Percentiles rank a stretch among this genome's conserved stretches.
Conservation (phyloP, 2,888 invertebrate genomes). For the Noctua fimbriata region DNA sequence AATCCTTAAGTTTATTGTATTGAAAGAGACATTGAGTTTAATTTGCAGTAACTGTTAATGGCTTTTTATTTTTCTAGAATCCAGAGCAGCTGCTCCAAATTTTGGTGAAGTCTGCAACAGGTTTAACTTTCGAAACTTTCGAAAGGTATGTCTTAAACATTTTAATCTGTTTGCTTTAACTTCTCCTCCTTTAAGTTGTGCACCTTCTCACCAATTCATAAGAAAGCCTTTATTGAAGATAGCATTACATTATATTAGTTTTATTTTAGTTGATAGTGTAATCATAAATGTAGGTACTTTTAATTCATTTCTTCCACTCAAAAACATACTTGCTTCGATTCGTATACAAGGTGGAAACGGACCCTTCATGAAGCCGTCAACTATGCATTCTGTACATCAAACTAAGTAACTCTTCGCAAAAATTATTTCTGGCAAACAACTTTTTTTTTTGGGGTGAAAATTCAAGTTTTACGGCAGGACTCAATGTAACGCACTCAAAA, state of each 20-base stretch:
- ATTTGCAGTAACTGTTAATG: neutral
- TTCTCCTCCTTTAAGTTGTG: neutral
- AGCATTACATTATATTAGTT: neutral
- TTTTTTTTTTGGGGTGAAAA: too few species aligned
- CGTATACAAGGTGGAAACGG: too few species aligned
- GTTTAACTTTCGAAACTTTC: conserved; percentile 26
- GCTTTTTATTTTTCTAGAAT: conserved; percentile 18
- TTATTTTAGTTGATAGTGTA: neutral
- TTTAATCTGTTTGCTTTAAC: neutral
- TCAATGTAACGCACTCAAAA: too few species aligned
- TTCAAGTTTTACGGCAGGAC: too few species aligned
- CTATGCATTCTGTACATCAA: too few species aligned
- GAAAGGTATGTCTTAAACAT: conserved; percentile 40
- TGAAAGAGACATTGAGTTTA: neutral
- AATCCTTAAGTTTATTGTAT: neutral
- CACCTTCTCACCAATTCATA: neutral
- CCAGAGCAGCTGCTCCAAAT: conserved; percentile 30
- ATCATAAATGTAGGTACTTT: neutral
- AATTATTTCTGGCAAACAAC: too few species aligned
- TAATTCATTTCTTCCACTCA: too few species aligned
- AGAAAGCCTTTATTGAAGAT: neutral
- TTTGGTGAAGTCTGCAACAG: conserved; percentile 42
- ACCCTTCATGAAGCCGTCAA: too few species aligned
- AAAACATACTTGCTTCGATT: neutral
- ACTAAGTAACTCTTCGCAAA: too few species aligned